These are phyloP conservation scores for Heliconius eleuchia DNA, from an alignment of 1,140 invertebrate genomes.

Conservation along the genomic window DNA sequence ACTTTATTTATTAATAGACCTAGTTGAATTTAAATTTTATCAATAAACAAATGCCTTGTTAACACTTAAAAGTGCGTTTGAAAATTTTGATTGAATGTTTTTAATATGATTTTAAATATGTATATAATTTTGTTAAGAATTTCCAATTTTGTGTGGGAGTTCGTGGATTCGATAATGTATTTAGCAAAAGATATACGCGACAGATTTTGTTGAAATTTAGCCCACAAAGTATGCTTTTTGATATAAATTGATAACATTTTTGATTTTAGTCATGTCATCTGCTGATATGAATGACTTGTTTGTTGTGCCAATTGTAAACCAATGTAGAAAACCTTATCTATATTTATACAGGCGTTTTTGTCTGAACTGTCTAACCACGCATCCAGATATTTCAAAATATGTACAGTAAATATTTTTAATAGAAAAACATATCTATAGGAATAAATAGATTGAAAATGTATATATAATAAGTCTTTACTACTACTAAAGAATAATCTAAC, in stretches of 20 bases:
- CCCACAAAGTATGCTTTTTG: not conserved
- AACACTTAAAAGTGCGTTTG: not conserved
- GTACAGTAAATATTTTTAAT: no score
- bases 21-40: not conserved
- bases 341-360: no score
- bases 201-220: not conserved
- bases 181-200: no score
- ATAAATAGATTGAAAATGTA: no score
- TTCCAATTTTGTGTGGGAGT: no score
- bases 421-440: no score
- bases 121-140: not conserved
- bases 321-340: no score
- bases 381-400: no score
- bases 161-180: no score
- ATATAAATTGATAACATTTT: not conserved
- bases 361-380: no score
- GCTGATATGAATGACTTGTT: not conserved
- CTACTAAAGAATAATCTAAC: no score
- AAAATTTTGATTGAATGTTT: not conserved
- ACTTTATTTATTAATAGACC: slow-evolving; percentile 3
- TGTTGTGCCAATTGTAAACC: not conserved
- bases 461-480: no score
- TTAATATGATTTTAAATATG: not conserved
- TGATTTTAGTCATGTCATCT: not conserved
- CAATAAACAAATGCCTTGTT: not conserved